Evolutionary conservation across 2,113 vertebrate genomes (phyloP), one percentile per base, ranked within the genome.

Genomic region (Mustela nigripes): DNA sequence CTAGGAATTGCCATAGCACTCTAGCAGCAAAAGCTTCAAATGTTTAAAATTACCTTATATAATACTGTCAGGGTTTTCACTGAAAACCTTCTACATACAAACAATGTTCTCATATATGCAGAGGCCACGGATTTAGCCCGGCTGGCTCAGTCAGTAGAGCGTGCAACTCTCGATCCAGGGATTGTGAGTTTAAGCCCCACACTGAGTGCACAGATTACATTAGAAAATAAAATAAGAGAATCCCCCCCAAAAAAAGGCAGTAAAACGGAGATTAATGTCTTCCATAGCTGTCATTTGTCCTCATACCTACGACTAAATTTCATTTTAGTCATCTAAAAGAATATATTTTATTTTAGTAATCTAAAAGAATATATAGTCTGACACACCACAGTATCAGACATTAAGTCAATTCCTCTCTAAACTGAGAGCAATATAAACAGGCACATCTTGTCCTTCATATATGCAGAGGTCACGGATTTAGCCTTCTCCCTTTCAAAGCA

Each of bases 211-310:
- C 11, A 45, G 24, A 45, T 74, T 45, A 45, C 3, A 1, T 45
- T 8, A 74, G 31, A 67, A 45, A 28, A 74, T 45, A 45, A 74
- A 74, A 42, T 31, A 33, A 67, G 31, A 94, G 89, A 11, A 83
- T 58, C 39, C 39, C 39, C 39, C 39, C 39, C 39, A 2, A 39
- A 53, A 50, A 16, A 53, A 33, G 2, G 7, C 1, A 79, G n/a
- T 74, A 96, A 94, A 95, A 89, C 19, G 12, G 88, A 90, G 9
- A 86, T 39, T 73, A 95, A 83, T 92, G 89, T 74, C 6, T 63
- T 71, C 45, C 42, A 74, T 15, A 73, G 62, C 12, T 53, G 24
- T 21, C 28, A 82, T 69, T 63, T 96, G 36, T 11, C 33, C 12
- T 82, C 50, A 1, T 69, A 50, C 7, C 60, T 91, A 60, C 14